A percentile compares a stretch with the other conserved stretches of the same genome.
These are phyloP conservation scores for Halcyon chelicuti DNA, from an alignment of 2,797 vertebrate genomes.

Conservation along the genomic window DNA sequence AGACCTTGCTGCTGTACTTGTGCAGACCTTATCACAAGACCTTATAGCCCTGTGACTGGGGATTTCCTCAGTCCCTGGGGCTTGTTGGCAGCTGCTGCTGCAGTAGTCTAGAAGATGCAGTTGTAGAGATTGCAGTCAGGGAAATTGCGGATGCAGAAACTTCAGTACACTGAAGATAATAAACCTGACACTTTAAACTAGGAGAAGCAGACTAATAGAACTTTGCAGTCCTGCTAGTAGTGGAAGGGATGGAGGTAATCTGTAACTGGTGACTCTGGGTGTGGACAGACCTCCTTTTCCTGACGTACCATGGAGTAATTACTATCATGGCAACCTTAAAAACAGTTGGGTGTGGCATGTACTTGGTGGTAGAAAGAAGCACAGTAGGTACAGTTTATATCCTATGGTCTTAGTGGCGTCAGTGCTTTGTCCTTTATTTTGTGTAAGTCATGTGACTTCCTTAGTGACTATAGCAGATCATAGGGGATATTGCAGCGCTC, in stretches of 20 bases:
- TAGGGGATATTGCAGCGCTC: neutral
- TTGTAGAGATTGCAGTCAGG: neutral
- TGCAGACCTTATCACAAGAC: neutral
- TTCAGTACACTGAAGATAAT: neutral
- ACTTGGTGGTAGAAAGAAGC: neutral
- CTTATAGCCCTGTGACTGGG: neutral
- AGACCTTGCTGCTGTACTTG: neutral
- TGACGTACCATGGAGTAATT: neutral
- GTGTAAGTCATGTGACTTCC: neutral
- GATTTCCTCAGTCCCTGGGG: neutral
- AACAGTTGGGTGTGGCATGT: neutral
- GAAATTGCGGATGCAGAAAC: neutral
- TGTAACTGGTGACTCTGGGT: neutral
- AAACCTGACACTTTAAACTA: neutral
- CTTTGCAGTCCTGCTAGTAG: neutral
- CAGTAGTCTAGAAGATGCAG: neutral
- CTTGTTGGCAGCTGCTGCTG: neutral
- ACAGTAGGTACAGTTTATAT: neutral
- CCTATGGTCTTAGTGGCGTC: neutral
- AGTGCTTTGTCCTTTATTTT: neutral
- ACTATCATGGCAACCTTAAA: neutral
- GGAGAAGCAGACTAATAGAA: neutral
- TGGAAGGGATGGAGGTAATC: neutral
- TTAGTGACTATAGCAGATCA: neutral
- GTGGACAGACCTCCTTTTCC: neutral